Evolutionary conservation across 2,113 vertebrate genomes (phyloP).

Genomic region (Malurus alboscapulatus): DNA sequence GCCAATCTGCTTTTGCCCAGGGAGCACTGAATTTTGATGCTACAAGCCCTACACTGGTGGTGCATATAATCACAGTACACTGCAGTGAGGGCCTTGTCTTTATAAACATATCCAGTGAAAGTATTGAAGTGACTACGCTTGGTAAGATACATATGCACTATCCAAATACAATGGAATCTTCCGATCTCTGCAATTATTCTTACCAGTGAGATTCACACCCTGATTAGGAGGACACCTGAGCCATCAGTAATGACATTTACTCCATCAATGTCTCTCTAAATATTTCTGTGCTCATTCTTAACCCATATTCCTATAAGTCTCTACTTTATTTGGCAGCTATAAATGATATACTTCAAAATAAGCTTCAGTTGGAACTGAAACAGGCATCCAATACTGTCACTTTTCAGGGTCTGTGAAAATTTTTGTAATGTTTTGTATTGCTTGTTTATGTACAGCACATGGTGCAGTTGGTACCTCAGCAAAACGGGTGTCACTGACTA

Average conservation of each 20-base stretch:
- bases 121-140: background rate
- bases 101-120: background rate
- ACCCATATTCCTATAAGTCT: background rate
- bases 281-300: background rate
- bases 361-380: background rate
- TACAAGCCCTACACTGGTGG: background rate
- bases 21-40: background rate
- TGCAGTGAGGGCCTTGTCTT: background rate
- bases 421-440: background rate
- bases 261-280: background rate
- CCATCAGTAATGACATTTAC: background rate
- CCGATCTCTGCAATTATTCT: background rate
- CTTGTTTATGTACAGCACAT: background rate
- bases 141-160: background rate
- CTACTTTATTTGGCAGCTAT: background rate
- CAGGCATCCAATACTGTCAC: background rate
- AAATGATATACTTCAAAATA: background rate
- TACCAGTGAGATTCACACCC: background rate
- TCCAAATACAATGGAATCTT: background rate
- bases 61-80: accelerated
- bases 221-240: background rate
- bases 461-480: background rate
- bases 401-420: background rate
- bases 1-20: background rate
- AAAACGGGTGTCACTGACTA: background rate